phyloP scores from a whole-genome alignment of 1,140 invertebrate species.

The Diplogasteroides magnus region DNA sequence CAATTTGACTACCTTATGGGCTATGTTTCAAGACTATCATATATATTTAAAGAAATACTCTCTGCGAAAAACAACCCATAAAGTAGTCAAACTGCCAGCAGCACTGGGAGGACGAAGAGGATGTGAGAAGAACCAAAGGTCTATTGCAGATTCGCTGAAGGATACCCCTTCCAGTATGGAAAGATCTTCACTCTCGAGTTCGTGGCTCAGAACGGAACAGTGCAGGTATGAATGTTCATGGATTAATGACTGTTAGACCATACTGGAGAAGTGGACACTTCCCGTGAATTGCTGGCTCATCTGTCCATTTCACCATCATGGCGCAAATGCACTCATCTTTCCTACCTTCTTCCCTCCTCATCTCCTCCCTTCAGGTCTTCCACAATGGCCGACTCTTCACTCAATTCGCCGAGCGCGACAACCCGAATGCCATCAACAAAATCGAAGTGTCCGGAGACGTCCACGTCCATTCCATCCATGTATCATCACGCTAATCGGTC shows the following conservation, averaged over 20 bases:
- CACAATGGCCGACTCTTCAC: slow-evolving; percentile 24
- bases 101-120: too few species aligned
- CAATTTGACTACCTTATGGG: too few species aligned
- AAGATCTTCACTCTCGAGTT: slow-evolving; percentile 27
- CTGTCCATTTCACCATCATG: too few species aligned
- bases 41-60: not conserved
- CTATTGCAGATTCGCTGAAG: not conserved
- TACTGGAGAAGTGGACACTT: too few species aligned
- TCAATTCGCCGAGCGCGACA: slow-evolving; percentile 17
- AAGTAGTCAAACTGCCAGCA: too few species aligned
- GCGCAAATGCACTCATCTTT: too few species aligned
- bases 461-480: slow-evolving; percentile 26
- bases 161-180: slow-evolving; percentile 13
- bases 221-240: not conserved
- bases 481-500: not conserved
- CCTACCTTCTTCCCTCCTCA: not conserved
- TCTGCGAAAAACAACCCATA: too few species aligned
- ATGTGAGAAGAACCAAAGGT: too few species aligned
- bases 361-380: slow-evolving; percentile 24
- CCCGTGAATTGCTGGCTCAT: too few species aligned
- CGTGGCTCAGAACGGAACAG: slow-evolving; percentile 14
- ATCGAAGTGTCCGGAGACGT: slow-evolving; percentile 26
- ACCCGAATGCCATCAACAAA: slow-evolving; percentile 8
- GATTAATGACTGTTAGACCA: too few species aligned
- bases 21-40: not conserved